phyloP scores from a whole-genome alignment of 1,140 invertebrate genomes.

The Gryon sp. region DNA sequence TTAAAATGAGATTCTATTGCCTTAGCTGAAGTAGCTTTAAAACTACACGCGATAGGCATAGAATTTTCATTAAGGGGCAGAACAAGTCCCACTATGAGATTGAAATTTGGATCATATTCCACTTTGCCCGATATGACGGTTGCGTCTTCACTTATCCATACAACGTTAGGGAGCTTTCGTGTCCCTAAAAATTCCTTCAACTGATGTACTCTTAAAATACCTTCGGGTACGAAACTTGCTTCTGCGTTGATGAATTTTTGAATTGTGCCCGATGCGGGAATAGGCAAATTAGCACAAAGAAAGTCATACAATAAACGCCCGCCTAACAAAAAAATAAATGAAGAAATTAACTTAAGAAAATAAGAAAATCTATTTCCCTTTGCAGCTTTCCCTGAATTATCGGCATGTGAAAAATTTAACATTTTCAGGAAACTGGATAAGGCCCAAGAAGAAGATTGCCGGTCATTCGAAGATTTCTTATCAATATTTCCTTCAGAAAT shows the following conservation, averaged over 20 bases:
- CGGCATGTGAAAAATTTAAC: too few relatives aligned
- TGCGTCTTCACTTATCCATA: conserved; percentile 49
- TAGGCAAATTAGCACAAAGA: conserved; percentile 6
- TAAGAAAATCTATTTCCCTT: too few relatives aligned
- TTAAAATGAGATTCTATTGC: conserved; percentile 38
- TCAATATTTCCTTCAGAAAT: too few relatives aligned
- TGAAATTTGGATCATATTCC: conserved; percentile 48
- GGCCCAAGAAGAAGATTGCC: too few relatives aligned
- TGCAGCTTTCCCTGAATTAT: too few relatives aligned
- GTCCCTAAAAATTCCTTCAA: conserved; percentile 21
- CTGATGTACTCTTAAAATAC: conserved; percentile 1
- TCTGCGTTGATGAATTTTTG: not conserved
- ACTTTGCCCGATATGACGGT: too few relatives aligned
- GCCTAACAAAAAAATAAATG: too few relatives aligned
- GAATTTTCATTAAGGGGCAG: conserved; percentile 44
- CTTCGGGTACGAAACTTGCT: not conserved
- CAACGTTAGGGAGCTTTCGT: conserved; percentile 23
- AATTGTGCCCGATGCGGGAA: not conserved
- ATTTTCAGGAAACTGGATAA: too few relatives aligned
- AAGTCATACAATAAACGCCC: conserved; percentile 2
- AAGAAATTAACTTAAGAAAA: too few relatives aligned
- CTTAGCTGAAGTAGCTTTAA: conserved; percentile 33
- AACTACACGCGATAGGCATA: conserved; percentile 25
- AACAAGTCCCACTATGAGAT: conserved; percentile 61
- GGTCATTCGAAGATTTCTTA: too few relatives aligned